Percentiles rank a stretch among this genome's conserved stretches.
Conservation (phyloP, 92 coral and sea anemone genomes). For the Actinostola sp. region DNA sequence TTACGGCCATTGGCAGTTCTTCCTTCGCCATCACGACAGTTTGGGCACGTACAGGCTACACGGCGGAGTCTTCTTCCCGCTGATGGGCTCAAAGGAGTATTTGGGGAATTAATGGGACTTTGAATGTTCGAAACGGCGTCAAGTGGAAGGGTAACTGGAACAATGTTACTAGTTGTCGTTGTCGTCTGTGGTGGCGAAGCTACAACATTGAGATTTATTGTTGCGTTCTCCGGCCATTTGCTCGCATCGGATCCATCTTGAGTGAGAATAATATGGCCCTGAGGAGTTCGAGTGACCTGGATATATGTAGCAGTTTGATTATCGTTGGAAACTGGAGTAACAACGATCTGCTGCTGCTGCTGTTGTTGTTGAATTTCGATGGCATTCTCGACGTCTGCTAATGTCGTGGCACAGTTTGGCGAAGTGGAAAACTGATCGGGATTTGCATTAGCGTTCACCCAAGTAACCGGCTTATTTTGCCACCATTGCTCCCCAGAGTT, state of each 20-base stretch:
- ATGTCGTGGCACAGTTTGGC: conserved; percentile 45
- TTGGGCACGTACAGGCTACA: conserved; percentile 98
- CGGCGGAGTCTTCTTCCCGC: conserved; percentile 91
- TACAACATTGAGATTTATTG: conserved; percentile 72
- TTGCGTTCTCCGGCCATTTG: conserved; percentile 76
- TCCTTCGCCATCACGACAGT: conserved; percentile 99
- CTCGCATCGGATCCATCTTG: conserved; percentile 78
- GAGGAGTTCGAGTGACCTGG: conserved; percentile 84
- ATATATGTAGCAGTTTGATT: conserved; percentile 72
- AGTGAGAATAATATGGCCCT: conserved; percentile 83
- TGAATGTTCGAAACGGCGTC: conserved; percentile 22
- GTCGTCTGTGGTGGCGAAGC: conserved; percentile 34
- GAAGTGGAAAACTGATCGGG: conserved; percentile 59
- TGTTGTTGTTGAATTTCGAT: conserved; percentile 55
- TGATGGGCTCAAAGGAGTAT: conserved; percentile 54
- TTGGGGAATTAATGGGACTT: conserved; percentile 17
- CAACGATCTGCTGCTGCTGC: conserved; percentile 50
- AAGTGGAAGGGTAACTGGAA: conserved; percentile 32
- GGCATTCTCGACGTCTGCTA: conserved; percentile 55
- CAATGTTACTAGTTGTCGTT: conserved; percentile 31
- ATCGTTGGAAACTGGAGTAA: conserved; percentile 43
- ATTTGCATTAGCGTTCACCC: conserved; percentile 68
- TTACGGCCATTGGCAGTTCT: conserved; percentile 95
- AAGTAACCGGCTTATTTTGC: conserved; percentile 73
- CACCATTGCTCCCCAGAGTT: conserved; percentile 73